Evolutionary conservation across 2,113 vertebrate species (phyloP).

Genomic region (Cacatua alba): DNA sequence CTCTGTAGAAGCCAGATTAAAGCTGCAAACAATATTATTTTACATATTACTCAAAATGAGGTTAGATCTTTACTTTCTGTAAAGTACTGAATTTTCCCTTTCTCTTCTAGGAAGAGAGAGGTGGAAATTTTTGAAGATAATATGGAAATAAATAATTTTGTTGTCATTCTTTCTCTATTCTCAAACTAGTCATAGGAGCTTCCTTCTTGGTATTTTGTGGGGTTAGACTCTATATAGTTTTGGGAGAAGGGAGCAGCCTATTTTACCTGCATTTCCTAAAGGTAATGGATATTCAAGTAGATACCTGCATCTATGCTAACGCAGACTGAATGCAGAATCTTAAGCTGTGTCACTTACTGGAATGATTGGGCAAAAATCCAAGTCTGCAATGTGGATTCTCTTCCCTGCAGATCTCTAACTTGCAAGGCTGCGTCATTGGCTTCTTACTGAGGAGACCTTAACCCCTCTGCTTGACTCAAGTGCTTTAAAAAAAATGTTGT

Average conservation of each 20-base stretch:
- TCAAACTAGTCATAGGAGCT: neutral
- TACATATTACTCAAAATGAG: neutral
- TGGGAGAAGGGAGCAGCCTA: neutral
- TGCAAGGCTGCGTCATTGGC: neutral
- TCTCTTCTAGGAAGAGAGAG: neutral
- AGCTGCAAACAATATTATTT: neutral
- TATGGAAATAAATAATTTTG: neutral
- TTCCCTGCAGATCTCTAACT: slow-evolving; percentile 20
- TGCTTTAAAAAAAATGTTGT: neutral
- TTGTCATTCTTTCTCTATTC: neutral
- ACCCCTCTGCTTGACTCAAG: neutral
- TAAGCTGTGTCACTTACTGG: slow-evolving; percentile 6
- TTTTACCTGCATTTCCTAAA: neutral
- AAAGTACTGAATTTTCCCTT: neutral
- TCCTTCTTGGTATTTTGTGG: neutral
- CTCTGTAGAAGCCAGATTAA: neutral
- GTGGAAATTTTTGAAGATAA: neutral
- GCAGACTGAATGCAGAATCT: neutral
- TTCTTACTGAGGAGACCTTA: neutral
- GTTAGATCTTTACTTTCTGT: neutral
- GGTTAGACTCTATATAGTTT: neutral
- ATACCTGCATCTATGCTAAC: neutral
- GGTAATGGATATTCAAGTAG: neutral
- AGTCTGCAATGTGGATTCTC: slow-evolving; percentile 10
- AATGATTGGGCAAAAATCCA: slow-evolving; percentile 49